Conservation (phyloP, 2,888 invertebrate species). For the Resseliella maxima region DNA sequence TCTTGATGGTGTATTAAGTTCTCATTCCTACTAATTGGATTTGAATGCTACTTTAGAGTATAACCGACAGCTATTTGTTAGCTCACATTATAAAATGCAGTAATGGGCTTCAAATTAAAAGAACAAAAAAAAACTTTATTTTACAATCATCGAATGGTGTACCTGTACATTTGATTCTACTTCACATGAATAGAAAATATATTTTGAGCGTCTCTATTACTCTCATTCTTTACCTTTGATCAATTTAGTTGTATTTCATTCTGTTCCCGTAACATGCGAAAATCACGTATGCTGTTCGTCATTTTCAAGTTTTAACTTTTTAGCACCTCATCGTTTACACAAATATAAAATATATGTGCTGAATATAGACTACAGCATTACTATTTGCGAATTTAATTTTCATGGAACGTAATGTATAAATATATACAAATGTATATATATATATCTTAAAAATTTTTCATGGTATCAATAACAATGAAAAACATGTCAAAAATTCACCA, state of each 20-base stretch:
- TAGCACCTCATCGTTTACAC: constrained; percentile 40
- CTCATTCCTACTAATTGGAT: background rate
- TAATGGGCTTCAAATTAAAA: constrained; percentile 10
- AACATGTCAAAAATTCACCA: too few relatives aligned
- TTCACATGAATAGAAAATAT: constrained; percentile 34
- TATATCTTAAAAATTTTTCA: too few relatives aligned
- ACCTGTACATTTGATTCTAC: background rate
- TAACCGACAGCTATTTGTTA: background rate
- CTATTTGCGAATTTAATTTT: too few relatives aligned
- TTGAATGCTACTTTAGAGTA: background rate
- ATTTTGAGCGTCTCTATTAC: background rate
- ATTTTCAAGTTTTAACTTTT: constrained; percentile 37
- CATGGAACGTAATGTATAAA: too few relatives aligned
- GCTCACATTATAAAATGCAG: background rate
- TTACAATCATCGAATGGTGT: too few relatives aligned
- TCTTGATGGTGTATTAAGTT: background rate
- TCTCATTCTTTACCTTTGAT: background rate
- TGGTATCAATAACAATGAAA: too few relatives aligned
- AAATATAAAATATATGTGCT: background rate
- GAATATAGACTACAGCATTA: too few relatives aligned
- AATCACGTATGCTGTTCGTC: constrained; percentile 32
- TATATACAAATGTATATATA: too few relatives aligned
- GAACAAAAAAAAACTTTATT: too few relatives aligned
- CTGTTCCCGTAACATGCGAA: constrained; percentile 5
- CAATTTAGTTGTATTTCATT: background rate